Evolutionary conservation across 2,797 vertebrate species (phyloP).

Genomic region (Oreochromis grahami): DNA sequence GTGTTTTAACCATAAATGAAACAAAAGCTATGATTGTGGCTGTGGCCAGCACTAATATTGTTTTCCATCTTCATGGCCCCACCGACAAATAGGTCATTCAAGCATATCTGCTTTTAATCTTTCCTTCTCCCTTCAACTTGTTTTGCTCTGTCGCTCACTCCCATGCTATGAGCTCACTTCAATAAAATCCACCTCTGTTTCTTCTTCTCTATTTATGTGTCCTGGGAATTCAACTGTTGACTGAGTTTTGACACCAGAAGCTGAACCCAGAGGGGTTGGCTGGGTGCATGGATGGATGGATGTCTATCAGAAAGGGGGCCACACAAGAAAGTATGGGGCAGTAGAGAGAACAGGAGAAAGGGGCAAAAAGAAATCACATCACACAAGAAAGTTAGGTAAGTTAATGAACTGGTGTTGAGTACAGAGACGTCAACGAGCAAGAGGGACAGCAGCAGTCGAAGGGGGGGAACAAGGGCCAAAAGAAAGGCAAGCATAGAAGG

Average conservation of each 20-base stretch:
- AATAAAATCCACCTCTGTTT: conserved; percentile 7
- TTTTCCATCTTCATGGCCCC: background rate
- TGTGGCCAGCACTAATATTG: background rate
- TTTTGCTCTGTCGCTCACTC: background rate
- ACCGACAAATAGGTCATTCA: background rate
- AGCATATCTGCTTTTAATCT: conserved; percentile 11
- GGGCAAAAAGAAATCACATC: background rate
- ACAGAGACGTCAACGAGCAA: background rate
- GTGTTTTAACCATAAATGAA: background rate
- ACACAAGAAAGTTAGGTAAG: background rate
- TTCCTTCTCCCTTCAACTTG: background rate
- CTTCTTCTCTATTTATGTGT: conserved; percentile 25
- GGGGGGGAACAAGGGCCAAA: background rate
- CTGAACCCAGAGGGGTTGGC: background rate
- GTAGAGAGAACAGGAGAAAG: background rate
- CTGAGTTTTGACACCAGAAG: background rate
- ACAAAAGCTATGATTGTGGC: background rate
- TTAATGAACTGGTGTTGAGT: conserved; percentile 21
- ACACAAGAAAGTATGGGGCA: background rate
- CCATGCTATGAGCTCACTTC: conserved; percentile 11
- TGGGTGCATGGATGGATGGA: background rate
- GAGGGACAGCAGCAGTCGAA: background rate
- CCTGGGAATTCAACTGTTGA: conserved; percentile 38
- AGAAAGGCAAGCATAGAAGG: background rate
- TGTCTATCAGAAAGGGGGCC: background rate